Evolutionary conservation across 2,797 vertebrate genomes (phyloP).

Genomic region (Sphaeramia orbicularis): DNA sequence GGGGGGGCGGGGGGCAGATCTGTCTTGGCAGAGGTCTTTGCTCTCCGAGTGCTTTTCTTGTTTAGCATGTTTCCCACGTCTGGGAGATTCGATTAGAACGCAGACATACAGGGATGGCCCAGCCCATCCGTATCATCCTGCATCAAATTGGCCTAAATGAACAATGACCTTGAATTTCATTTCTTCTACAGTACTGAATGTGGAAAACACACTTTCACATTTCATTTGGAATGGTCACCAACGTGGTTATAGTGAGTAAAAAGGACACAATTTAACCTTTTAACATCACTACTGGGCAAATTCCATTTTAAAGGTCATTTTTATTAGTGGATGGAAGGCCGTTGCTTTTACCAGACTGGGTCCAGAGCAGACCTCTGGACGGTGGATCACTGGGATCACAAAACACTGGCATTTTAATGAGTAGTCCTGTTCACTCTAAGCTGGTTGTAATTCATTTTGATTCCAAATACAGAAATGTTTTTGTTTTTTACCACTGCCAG

Average conservation of each 20-base stretch:
- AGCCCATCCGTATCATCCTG: slow-evolving; percentile 13
- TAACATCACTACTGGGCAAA: slow-evolving; percentile 12
- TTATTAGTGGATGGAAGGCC: slow-evolving; percentile 12
- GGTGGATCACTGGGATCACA: slow-evolving; percentile 6
- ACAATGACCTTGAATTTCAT: slow-evolving; percentile 17
- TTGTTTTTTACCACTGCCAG: too few species aligned
- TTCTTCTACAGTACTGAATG: slow-evolving; percentile 19
- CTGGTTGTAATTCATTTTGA: not conserved
- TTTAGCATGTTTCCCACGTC: slow-evolving; percentile 20
- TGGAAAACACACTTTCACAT: slow-evolving; percentile 31
- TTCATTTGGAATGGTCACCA: slow-evolving; percentile 32
- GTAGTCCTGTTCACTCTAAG: slow-evolving; percentile 20
- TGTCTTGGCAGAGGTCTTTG: too few species aligned
- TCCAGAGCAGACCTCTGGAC: slow-evolving; percentile 11
- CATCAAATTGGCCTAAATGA: slow-evolving; percentile 17
- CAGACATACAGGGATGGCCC: slow-evolving; percentile 7
- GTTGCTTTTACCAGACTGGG: slow-evolving; percentile 1
- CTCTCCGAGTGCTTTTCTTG: too few species aligned
- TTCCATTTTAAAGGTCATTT: slow-evolving; percentile 37
- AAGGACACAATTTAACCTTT: slow-evolving; percentile 30
- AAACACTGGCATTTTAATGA: slow-evolving; percentile 39
- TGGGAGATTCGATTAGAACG: slow-evolving; percentile 36
- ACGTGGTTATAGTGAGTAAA: slow-evolving; percentile 24
- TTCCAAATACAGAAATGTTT: too few species aligned
- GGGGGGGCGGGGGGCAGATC: too few species aligned